Base-by-base conservation (phyloP, 2,113 vertebrate genomes). In the Pelvicachromis taeniatus region DNA sequence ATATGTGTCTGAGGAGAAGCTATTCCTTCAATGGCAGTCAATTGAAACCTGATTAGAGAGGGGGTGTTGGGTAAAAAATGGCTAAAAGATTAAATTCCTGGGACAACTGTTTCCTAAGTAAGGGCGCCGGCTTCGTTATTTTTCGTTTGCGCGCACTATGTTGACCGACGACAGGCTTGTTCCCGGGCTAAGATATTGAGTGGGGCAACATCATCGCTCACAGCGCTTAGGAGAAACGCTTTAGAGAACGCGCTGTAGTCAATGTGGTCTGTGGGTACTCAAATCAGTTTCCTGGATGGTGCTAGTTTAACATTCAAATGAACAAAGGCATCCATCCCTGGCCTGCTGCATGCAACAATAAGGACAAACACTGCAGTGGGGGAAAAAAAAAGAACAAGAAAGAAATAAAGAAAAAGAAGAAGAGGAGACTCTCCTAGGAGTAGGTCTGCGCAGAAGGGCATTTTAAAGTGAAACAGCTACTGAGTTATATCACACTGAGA, bases 21-120 rank as follows among this genome's bases (percentile, higher is more conserved):
- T 92, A 80, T 85, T 92, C 77, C 88, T 88, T 92, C 92, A 90
- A 84, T 92, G 87, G 91, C 83, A 92, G 94, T 95, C 95, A 93
- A 95, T 96, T 91, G 90, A 95, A 96, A 96, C 89, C 84, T 89
- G 91, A 95, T 96, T 95, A 95, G 84, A 92, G 70, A 54, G 77
- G 77, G 84, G 84, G 78, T 88, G 88, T 89, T 87, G 85, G 91
- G 87, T 87, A 92, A 94, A 94, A 94, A 93, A 94, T 87, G 86
- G 45, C 85, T 81, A 87, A 92, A 92, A 93, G 93, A 95, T 95
- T 94, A 80, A 70, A 94, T 94, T 94, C 92, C 90, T 87, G 78
- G 87, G 92, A 92, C 94, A 90, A 95, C 87, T 90, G 91, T 92
- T 95, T 95, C 93, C 95, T 94, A 93, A 94, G 92, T 93, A 90